Evolutionary conservation across 2,888 invertebrate species (phyloP).

Genomic region (Drosophila nr. fundita): DNA sequence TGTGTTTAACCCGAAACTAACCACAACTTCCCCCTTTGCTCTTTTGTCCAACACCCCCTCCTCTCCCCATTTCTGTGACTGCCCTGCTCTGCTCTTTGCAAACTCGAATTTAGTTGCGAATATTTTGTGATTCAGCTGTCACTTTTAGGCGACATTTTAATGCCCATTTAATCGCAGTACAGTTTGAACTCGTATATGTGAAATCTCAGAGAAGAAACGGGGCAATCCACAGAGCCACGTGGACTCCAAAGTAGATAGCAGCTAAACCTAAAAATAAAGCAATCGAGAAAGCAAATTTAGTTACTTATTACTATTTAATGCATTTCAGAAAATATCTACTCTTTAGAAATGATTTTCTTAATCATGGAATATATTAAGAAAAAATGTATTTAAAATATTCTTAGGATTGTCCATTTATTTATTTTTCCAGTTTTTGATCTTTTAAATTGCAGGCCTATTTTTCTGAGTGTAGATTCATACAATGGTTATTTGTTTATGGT

Average conservation of each 20-base stretch:
- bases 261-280: background rate
- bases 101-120: background rate
- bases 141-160: conserved; percentile 15
- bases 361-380: too few species aligned
- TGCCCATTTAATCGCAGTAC: conserved; percentile 3
- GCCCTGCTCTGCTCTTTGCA: background rate
- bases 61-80: background rate
- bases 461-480: background rate
- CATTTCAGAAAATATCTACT: background rate
- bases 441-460: background rate
- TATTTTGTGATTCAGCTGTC: background rate
- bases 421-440: background rate
- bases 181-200: background rate
- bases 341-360: too few species aligned
- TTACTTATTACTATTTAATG: background rate
- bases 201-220: background rate
- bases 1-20: conserved; percentile 8
- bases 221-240: background rate
- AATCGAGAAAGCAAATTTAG: background rate
- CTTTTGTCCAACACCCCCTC: background rate
- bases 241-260: background rate
- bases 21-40: background rate
- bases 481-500: background rate
- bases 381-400: too few species aligned
- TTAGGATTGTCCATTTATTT: too few species aligned